A percentile compares a stretch with the other conserved stretches of the same genome.
These are phyloP conservation scores for Tretioscincus oriximinensis DNA, from an alignment of 2,113 vertebrate genomes.

Conservation along the genomic window DNA sequence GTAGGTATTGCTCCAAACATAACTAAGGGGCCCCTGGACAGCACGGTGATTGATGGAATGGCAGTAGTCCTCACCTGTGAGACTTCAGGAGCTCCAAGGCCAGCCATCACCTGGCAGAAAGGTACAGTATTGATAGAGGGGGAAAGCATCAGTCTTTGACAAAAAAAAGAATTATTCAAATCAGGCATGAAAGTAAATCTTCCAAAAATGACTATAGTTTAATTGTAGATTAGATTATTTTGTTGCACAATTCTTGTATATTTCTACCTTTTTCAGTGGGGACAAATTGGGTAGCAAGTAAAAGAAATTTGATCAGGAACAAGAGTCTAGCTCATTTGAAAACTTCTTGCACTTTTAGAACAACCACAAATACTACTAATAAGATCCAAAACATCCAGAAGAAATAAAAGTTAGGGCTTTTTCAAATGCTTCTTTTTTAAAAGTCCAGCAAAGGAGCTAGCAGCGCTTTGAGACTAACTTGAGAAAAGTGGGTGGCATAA, in stretches of 20 bases:
- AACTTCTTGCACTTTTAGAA: neutral
- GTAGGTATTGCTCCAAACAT: slow-evolving; percentile 96
- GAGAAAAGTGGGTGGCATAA: too few relatives aligned
- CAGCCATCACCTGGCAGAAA: slow-evolving; percentile 98
- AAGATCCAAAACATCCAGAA: too few relatives aligned
- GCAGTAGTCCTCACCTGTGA: slow-evolving; percentile 91
- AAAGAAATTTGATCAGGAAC: neutral
- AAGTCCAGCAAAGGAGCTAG: too few relatives aligned
- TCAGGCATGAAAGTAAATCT: neutral
- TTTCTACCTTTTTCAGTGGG: too few relatives aligned
- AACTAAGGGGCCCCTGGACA: slow-evolving; percentile 93
- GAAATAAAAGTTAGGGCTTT: too few relatives aligned
- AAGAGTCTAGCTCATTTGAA: neutral
- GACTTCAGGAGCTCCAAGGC: slow-evolving; percentile 92
- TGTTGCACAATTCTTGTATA: neutral
- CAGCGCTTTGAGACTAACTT: too few relatives aligned
- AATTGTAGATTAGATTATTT: neutral
- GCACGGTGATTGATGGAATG: slow-evolving; percentile 95
- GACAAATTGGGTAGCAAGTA: too few relatives aligned
- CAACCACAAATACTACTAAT: too few relatives aligned
- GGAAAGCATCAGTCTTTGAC: neutral
- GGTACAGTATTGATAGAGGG: slow-evolving; percentile 66
- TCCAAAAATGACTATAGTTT: neutral
- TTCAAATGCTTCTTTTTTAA: too few relatives aligned
- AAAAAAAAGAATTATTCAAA: neutral